Base-by-base conservation (phyloP, 2,888 invertebrate genomes). In the Dryadula phaetusa region DNA sequence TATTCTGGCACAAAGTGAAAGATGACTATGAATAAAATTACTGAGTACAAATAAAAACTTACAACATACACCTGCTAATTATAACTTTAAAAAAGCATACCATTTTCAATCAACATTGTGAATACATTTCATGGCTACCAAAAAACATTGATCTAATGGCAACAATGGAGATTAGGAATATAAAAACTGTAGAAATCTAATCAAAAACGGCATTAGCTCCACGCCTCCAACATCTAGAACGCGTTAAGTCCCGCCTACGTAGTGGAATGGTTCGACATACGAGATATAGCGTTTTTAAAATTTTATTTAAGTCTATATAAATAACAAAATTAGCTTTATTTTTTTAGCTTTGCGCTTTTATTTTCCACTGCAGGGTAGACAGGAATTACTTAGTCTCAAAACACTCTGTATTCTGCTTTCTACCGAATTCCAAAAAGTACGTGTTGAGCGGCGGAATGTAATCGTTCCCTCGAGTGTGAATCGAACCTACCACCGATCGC, bases 121-220 rank as follows among this genome's bases (percentile, higher is more conserved):
- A 76, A 73, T 72, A 67, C 74, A 76, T 75, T 75, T 75, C 74
- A 52, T 62, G 49, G 71, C 76, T 74, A 76, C 75, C 72, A 76
- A 77, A 77, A 77, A 77, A 74, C 73, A 62, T 28, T 72, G 70
- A 72, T 72, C 72, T 71, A 63, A 71, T 70, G 71, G 67, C 75
- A 77, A 77, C 77, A 84, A 82, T 81, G 81, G 82, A 83, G 84
- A 83, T 82, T 83, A 81, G 80, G 81, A 83, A 83, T 85, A 83
- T 82, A 82, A 84, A 84, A 86, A 83, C 86, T 83, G 82, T 83
- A 80, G 82, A 80, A 87, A 86, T 87, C 84, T 90, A 90, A 90
- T 90, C 88, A 87, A 85, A 85, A 83, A 82, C 78, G 80, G 86
- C 83, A 82, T 85, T 81, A 79, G 71, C 69, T 78, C 75, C 81